phyloP scores from a whole-genome alignment of 1,140 invertebrate species.

The Drosophila seguyi region DNA sequence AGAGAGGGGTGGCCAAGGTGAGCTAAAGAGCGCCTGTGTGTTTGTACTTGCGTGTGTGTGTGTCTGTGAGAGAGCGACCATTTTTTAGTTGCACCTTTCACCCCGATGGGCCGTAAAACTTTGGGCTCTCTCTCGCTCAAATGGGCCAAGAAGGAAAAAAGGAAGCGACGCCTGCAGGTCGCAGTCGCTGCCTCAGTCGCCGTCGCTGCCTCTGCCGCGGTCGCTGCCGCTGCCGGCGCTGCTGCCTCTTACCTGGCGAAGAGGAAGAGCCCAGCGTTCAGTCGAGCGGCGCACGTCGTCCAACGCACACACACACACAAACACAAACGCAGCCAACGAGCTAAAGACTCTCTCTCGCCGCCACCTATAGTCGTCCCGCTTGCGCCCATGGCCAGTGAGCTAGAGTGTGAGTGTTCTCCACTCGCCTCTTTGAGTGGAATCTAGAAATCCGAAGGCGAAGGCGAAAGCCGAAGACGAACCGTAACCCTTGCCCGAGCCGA shows the following conservation, averaged over 20 bases:
- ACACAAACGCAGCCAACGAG: slow-evolving; percentile 30
- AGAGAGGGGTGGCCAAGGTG: slow-evolving; percentile 10
- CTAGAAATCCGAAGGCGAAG: background rate
- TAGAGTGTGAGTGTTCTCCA: slow-evolving; percentile 51
- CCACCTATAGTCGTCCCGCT: slow-evolving; percentile 58
- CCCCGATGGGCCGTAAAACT: slow-evolving; percentile 59
- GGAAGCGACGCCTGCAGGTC: slow-evolving; percentile 57
- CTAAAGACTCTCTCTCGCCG: slow-evolving; percentile 11
- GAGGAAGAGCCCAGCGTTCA: slow-evolving; percentile 46
- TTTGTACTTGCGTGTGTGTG: background rate
- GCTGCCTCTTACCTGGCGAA: slow-evolving; percentile 43
- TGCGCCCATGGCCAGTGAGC: slow-evolving; percentile 39
- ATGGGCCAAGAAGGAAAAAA: slow-evolving; percentile 46
- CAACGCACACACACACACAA: slow-evolving; percentile 40
- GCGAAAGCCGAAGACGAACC: slow-evolving; percentile 5
- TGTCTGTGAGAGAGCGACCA: slow-evolving; percentile 29
- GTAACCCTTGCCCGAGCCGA: slow-evolving; percentile 15
- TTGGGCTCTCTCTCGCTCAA: slow-evolving; percentile 38
- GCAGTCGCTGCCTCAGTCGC: slow-evolving; percentile 18
- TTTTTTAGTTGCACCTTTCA: slow-evolving; percentile 66
- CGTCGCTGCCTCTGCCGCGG: slow-evolving; percentile 8
- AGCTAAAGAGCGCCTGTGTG: background rate
- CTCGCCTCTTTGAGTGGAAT: slow-evolving; percentile 27
- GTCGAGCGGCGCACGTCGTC: slow-evolving; percentile 59
- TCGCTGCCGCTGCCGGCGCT: background rate